Base-by-base conservation (phyloP, 1,140 invertebrate genomes). In the Cydia pomonella region DNA sequence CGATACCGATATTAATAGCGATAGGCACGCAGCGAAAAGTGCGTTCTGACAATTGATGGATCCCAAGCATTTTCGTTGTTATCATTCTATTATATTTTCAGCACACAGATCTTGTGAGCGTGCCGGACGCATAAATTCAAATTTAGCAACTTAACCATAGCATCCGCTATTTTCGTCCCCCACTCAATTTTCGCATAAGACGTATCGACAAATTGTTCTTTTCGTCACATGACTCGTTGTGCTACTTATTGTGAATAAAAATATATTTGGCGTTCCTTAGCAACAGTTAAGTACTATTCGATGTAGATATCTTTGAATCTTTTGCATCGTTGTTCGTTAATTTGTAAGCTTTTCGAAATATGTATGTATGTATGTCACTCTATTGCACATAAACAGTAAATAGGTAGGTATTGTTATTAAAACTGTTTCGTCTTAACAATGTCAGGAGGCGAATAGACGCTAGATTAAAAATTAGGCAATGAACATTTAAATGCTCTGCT, bases 41-140 rank as follows among this genome's bases (percentile, higher is more conserved):
- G 16, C 47, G 16, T 50, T 50, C 38, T 41, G 38, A 41, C 38
- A 41, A 59, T 23, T 12, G 18, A 59, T 59, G 10, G 23, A 59
- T 12, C 21, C 53, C 50, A 53, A 53, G 21, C 21, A 59, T 23
- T 23, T 23, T 18, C 16, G 16, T 53, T 59, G 53, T 59, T 23
- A 59, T 59, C 18, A 59, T 59, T 59, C 12, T 0, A 38, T 29
- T 18, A 38, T 33, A 23, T 69, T 69, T 69, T 69, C 33, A 69
- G 64, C 64, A 38, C 7, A 18, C 29, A 33, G 18, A 16, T n/a
- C 27, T 10, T 6, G 29, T 5, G 29, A 33, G 9, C 64, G n/a
- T 69, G 75, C 82, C 84, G 86, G 85, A 89, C 78, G 80, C 87
- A 89, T 89, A 89, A 89, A 89, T 87, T 83, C 83, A 82, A 82